Evolutionary conservation across 2,113 vertebrate genomes (phyloP), one percentile per base, ranked within the genome.

Genomic region (Chrysemys picta): DNA sequence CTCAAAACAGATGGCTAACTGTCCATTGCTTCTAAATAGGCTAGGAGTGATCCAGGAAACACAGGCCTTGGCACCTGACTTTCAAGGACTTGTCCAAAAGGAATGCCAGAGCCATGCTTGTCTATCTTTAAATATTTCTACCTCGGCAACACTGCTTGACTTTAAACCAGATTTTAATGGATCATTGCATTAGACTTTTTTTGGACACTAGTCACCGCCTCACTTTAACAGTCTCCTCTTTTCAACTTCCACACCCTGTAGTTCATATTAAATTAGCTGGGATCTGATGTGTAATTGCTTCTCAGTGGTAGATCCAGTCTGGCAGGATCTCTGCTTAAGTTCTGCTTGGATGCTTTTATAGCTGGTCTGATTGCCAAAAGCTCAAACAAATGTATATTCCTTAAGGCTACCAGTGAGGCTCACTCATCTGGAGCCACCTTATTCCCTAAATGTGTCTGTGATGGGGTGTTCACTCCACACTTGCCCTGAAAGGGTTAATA

Each of bases 181-280:
- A 0, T 2, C 9, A 11, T 29, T 62, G 54, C 9, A 6, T 65
- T 25, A 38, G 1, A 2, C 14, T 2, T 47, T 25, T 22, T 79
- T 65, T 35, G 62, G 62, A 65, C 62, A 65, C 62, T 65, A 65
- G 3, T 6, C 16, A 65, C 5, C 13, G 16, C 12, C 6, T n/a
- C 62, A 13, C 16, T 57, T 27, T 57, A 35, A 35, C 29, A 11
- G 29, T 35, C 31, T 35, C 31, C 29, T 65, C 62, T 31, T 29
- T 62, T 27, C 31, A 17, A n/a, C 11, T 8, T 35, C 12, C 6
- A 65, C 3, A 35, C 11, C 16, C 62, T n/a, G 62, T 65, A 65
- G 16, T 35, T 35, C 29, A n/a, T 65, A n/a, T 35, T 65, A 65
- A 65, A 65, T 65, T 14, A n/a, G 3, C 12, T 65, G 62, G 16